Evolutionary conservation across 2,888 invertebrate genomes (phyloP).

Genomic region (Empis stercorea): DNA sequence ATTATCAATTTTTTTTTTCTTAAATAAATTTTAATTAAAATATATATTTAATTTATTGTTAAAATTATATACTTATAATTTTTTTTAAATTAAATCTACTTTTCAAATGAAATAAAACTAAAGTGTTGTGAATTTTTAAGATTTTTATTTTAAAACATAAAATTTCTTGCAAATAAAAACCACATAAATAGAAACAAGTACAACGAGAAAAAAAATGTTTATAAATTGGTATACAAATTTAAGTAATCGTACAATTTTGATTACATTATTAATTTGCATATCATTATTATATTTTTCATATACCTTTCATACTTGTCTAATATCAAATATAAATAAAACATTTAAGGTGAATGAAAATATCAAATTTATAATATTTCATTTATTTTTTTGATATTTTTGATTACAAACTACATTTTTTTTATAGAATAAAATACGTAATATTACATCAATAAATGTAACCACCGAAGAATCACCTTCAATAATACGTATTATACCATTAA

Average conservation of each 20-base stretch:
- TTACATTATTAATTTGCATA: constrained; percentile 37
- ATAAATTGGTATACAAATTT: constrained; percentile 10
- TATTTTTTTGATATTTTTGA: constrained; percentile 16
- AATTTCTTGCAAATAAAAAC: too few species aligned
- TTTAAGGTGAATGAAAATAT: constrained; percentile 33
- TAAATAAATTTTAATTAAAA: too few species aligned
- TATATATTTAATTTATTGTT: too few species aligned
- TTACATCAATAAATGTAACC: constrained; percentile 20
- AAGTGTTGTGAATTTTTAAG: too few species aligned
- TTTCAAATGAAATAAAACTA: too few species aligned
- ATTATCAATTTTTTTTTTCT: too few species aligned
- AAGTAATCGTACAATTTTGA: constrained; percentile 34
- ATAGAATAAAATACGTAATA: constrained; percentile 36
- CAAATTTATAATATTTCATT: neutral
- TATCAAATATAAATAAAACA: constrained; percentile 41
- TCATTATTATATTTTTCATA: constrained; percentile 46
- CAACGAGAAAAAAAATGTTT: neutral
- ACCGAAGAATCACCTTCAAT: constrained; percentile 12
- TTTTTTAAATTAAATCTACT: too few species aligned
- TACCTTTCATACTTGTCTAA: constrained; percentile 45
- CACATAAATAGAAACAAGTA: too few species aligned
- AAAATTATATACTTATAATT: too few species aligned
- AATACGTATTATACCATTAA: constrained; percentile 47
- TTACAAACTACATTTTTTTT: too few species aligned
- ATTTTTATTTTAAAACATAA: too few species aligned